A percentile compares a stretch with the other conserved stretches of the same genome.
Evolutionary conservation across 2,888 invertebrate species (phyloP).

Genomic region (Halictus quadricinctus): DNA sequence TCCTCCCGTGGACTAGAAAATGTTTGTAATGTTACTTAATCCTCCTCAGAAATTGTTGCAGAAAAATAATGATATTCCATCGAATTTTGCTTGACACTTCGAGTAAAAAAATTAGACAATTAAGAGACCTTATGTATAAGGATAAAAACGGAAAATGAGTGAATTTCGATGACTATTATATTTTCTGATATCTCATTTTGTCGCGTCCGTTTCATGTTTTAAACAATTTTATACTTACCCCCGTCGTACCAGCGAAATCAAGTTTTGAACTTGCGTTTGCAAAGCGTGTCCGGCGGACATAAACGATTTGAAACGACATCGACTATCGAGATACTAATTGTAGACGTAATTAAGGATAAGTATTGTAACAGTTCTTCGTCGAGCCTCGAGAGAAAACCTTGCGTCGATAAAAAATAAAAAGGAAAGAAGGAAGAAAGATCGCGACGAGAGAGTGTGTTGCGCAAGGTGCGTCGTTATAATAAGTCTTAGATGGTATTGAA

Average conservation of each 20-base stretch:
- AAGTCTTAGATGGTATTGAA: conserved; percentile 9
- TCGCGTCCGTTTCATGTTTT: not conserved
- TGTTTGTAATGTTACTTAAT: not conserved
- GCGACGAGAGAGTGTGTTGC: not conserved
- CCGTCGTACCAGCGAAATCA: not conserved
- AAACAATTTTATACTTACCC: not conserved
- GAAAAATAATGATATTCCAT: not conserved
- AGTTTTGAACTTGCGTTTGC: not conserved
- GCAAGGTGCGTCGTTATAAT: not conserved
- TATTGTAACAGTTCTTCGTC: conserved; percentile 17
- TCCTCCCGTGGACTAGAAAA: not conserved
- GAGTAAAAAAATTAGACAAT: not conserved
- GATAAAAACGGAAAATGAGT: not conserved
- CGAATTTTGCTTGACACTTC: not conserved
- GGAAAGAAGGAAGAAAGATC: not conserved
- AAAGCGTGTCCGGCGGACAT: not conserved
- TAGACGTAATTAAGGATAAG: not conserved
- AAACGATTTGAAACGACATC: not conserved
- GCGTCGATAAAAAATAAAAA: not conserved
- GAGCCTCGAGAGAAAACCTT: not conserved
- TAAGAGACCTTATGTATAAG: too few relatives aligned
- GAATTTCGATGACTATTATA: too few relatives aligned
- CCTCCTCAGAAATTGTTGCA: not conserved
- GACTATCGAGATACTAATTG: not conserved
- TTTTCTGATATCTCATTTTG: not conserved